Base-by-base conservation (phyloP, 2,797 vertebrate genomes). In the Mionectes olivaceus region DNA sequence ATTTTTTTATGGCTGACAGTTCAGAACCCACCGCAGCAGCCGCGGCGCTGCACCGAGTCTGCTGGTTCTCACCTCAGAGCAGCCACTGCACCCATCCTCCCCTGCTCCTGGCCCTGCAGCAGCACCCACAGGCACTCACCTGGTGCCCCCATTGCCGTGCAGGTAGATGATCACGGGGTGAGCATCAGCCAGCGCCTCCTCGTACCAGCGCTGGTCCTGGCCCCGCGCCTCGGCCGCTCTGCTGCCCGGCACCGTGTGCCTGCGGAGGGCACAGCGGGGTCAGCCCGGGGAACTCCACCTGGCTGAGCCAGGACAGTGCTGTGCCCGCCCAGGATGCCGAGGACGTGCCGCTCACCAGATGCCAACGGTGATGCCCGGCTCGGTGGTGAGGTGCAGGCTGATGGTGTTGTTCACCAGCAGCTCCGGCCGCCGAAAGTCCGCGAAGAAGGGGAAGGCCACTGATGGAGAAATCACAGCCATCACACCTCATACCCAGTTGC, bases 121-220 rank as follows among this genome's bases (percentile, higher is more conserved):
- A 27, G 49, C 5, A 7, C 30, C 21, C 35, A 2, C 5, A 4
- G 68, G 63, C 33, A 12, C 93, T 87, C 28, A 2, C 96, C 96
- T 93, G 83, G 94, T 96, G 21, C 96, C 96, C 52, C 94, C 96
- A 1, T 96, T 96, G 77, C 96, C 95, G 0, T 96, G 96, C 77
- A 96, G 94, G 90, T 96, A 96, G 77, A 96, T 96, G 86, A 96
- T 96, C 13, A 96, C 59, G 0, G 96, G 96, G 33, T 94, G 92
- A 43, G 35, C 35, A 1, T 96, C 95, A 0, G 23, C 83, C 1
- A 96, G 92, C 1, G 89, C 96, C 55, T 95, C 92, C 90, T 96
- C 89, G 0, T 69, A 95, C 96, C 96, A 96, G 35, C 9, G 50
- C 89, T 13, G 86, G 43, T 96, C 95, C 90, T 76, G 88, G 44